A percentile compares a stretch with the other conserved stretches of the same genome.
Evolutionary conservation across 2,113 vertebrate species (phyloP).

Genomic region (Choloepus hoffmanni): DNA sequence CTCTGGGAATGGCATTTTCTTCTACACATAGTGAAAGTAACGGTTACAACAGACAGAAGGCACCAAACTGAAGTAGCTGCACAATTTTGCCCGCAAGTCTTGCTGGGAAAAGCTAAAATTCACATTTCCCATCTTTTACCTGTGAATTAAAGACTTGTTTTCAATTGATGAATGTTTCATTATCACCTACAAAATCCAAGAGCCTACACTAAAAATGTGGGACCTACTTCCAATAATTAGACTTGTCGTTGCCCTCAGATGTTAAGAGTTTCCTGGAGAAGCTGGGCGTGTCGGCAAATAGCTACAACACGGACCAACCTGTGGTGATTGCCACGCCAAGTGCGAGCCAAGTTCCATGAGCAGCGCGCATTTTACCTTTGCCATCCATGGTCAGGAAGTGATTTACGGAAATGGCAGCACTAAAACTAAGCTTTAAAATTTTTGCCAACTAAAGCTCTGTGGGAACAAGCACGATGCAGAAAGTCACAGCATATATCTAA

Average conservation of each 20-base stretch:
- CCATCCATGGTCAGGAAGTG: neutral
- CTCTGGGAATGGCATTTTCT: neutral
- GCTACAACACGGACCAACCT: neutral
- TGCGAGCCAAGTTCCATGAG: neutral
- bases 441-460: neutral
- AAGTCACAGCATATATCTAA: neutral
- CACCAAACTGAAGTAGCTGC: neutral
- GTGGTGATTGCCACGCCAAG: neutral
- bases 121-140: neutral
- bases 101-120: conserved; percentile 14
- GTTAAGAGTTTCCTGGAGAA: neutral
- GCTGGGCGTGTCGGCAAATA: neutral
- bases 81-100: neutral
- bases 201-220: neutral
- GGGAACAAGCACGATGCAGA: accelerated
- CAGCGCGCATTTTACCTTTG: neutral
- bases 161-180: neutral
- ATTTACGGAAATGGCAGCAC: neutral
- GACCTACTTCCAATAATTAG: neutral
- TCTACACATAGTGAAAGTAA: neutral
- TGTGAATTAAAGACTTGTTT: neutral
- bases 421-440: too few species aligned
- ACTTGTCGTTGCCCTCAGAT: neutral
- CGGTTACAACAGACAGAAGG: neutral
- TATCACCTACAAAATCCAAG: neutral